These are phyloP conservation scores for Sciaenops ocellatus DNA, from an alignment of 2,797 vertebrate genomes.

Conservation along the genomic window DNA sequence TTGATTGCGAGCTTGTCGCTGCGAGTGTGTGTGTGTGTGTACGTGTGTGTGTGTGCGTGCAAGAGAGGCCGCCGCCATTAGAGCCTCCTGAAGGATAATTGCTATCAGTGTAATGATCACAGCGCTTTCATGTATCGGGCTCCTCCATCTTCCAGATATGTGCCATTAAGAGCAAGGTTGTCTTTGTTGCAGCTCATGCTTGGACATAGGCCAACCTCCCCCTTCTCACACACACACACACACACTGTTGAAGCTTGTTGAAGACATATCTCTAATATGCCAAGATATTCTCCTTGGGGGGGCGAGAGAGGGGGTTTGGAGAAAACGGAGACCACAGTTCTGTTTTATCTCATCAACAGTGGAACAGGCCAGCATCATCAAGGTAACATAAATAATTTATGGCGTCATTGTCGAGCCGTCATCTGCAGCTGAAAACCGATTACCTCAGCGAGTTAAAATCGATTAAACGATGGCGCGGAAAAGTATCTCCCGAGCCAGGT, in stretches of 20 bases:
- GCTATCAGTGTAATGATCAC: slow-evolving; percentile 85
- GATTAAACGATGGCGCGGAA: slow-evolving; percentile 34
- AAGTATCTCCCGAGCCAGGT: slow-evolving; percentile 47
- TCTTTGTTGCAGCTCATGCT: slow-evolving; percentile 78
- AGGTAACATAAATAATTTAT: slow-evolving; percentile 73
- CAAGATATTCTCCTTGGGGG: slow-evolving; percentile 64
- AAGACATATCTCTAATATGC: slow-evolving; percentile 70
- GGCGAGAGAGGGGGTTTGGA: not conserved
- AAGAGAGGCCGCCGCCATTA: slow-evolving; percentile 75
- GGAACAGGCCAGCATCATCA: slow-evolving; percentile 64
- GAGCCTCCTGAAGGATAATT: slow-evolving; percentile 84
- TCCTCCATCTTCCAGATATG: slow-evolving; percentile 81
- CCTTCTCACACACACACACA: slow-evolving; percentile 16
- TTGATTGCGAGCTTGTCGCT: slow-evolving; percentile 74
- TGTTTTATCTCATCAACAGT: slow-evolving; percentile 66
- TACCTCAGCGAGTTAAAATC: slow-evolving; percentile 55
- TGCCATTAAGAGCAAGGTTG: slow-evolving; percentile 84
- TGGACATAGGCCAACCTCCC: slow-evolving; percentile 77
- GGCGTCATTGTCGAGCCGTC: slow-evolving; percentile 40
- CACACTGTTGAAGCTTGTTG: slow-evolving; percentile 40
- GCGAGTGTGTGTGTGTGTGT: slow-evolving; percentile 24
- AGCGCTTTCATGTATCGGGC: slow-evolving; percentile 80
- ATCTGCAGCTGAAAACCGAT: slow-evolving; percentile 42
- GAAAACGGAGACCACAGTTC: slow-evolving; percentile 35
- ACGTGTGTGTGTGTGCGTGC: slow-evolving; percentile 32